phyloP scores from a whole-genome alignment of 2,113 vertebrate species.

The Protobothrops mucrosquamatus region DNA sequence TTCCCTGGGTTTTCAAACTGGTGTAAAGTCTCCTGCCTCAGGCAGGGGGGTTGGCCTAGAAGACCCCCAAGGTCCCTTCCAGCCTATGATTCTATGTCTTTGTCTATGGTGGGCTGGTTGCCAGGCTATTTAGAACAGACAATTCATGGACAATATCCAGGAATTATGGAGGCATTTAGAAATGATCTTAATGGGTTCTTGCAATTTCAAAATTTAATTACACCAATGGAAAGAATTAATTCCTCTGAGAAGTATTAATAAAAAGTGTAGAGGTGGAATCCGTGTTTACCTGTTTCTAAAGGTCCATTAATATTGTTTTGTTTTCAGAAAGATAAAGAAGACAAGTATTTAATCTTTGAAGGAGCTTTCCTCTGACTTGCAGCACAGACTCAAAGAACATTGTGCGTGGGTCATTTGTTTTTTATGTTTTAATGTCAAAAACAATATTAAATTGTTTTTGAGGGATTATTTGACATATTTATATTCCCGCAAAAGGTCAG shows the following conservation, averaged over 20 bases:
- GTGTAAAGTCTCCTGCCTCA: no score
- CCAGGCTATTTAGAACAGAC: neutral
- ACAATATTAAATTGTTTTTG: conserved; percentile 11
- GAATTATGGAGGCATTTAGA: neutral
- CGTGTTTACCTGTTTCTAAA: neutral
- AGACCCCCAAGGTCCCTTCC: no score
- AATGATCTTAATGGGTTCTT: neutral
- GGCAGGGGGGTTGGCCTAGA: no score
- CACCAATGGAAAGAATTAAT: neutral
- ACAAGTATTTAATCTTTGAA: neutral
- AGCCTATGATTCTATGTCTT: neutral
- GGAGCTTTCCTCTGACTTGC: neutral
- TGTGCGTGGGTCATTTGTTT: neutral
- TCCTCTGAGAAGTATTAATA: conserved; percentile 9
- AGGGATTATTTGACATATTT: conserved; percentile 28
- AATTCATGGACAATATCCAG: neutral
- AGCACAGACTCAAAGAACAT: neutral
- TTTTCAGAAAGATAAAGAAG: conserved; percentile 12
- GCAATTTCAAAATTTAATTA: neutral
- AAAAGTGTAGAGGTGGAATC: neutral
- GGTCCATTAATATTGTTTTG: neutral
- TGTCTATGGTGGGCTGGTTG: neutral
- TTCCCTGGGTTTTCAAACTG: neutral
- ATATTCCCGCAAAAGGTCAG: conserved; percentile 11
- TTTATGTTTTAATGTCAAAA: neutral